Conservation (phyloP, 2,888 invertebrate genomes). For the Arge pagana region DNA sequence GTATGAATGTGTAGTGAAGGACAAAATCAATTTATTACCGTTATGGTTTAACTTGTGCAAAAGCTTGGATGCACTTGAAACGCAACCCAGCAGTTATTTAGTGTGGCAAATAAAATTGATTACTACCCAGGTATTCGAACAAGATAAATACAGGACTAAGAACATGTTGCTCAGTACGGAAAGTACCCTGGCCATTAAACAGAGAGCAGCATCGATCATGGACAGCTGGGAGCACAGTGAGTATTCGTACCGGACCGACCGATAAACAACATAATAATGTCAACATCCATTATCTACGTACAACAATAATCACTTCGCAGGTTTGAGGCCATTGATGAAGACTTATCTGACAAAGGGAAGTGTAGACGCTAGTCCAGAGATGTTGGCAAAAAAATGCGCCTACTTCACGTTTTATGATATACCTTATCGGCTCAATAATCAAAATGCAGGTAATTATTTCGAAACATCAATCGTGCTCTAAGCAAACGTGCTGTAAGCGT, state of each 20-base stretch:
- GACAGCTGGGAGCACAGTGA: slow-evolving; percentile 63
- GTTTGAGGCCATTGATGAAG: slow-evolving; percentile 58
- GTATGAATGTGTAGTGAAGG: slow-evolving; percentile 80
- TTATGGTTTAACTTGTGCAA: slow-evolving; percentile 68
- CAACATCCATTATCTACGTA: slow-evolving; percentile 11
- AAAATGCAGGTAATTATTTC: slow-evolving; percentile 37
- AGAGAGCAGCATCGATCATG: slow-evolving; percentile 62
- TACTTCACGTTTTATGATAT: slow-evolving; percentile 67
- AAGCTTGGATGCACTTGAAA: slow-evolving; percentile 63
- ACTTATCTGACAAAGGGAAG: slow-evolving; percentile 61
- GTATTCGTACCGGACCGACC: slow-evolving; percentile 1
- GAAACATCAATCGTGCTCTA: neutral
- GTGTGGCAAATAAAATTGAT: slow-evolving; percentile 79
- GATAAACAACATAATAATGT: neutral
- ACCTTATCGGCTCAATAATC: slow-evolving; percentile 56
- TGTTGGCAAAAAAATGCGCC: slow-evolving; percentile 60
- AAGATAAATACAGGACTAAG: slow-evolving; percentile 48
- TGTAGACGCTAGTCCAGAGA: slow-evolving; percentile 53
- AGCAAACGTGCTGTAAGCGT: slow-evolving; percentile 1
- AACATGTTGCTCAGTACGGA: slow-evolving; percentile 66
- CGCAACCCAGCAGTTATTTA: slow-evolving; percentile 63
- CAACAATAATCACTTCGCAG: too few species aligned
- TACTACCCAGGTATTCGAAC: slow-evolving; percentile 62
- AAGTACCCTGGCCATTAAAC: slow-evolving; percentile 66
- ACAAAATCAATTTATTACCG: slow-evolving; percentile 76